A percentile compares a stretch with the other conserved stretches of the same genome.
Conservation (phyloP, 2,113 vertebrate species). For the Plotosus lineatus region DNA sequence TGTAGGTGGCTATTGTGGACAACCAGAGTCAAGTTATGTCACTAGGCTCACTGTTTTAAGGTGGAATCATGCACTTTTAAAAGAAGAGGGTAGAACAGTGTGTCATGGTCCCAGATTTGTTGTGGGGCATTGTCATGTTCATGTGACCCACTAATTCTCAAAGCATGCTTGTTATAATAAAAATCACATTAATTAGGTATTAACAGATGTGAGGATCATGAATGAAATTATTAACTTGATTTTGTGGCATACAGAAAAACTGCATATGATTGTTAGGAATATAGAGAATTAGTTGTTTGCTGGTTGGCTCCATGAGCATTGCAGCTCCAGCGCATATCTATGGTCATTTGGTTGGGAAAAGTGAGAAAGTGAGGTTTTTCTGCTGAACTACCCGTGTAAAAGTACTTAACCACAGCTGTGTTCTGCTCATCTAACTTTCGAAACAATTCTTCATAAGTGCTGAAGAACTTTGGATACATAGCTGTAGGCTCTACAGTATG, state of each 20-base stretch:
- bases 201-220: too few species aligned
- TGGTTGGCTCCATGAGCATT: background rate
- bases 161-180: background rate
- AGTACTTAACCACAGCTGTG: background rate
- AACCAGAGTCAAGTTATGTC: background rate
- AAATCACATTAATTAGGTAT: too few species aligned
- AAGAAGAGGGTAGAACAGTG: too few species aligned
- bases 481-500: background rate
- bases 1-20: background rate
- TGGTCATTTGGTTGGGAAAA: background rate
- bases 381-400: background rate
- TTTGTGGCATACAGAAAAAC: too few species aligned
- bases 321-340: background rate
- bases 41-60: background rate
- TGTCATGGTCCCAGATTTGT: too few species aligned
- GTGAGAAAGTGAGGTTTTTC: background rate
- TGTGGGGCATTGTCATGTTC: too few species aligned
- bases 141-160: background rate
- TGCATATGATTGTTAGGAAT: too few species aligned
- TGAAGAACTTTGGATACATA: constrained; percentile 6
- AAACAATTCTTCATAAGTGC: background rate
- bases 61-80: background rate
- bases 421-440: background rate
- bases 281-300: too few species aligned
- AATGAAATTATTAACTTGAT: too few species aligned